These are phyloP conservation scores for Hydrolagus colliei DNA, from an alignment of 2,797 vertebrate genomes.

Conservation along the genomic window DNA sequence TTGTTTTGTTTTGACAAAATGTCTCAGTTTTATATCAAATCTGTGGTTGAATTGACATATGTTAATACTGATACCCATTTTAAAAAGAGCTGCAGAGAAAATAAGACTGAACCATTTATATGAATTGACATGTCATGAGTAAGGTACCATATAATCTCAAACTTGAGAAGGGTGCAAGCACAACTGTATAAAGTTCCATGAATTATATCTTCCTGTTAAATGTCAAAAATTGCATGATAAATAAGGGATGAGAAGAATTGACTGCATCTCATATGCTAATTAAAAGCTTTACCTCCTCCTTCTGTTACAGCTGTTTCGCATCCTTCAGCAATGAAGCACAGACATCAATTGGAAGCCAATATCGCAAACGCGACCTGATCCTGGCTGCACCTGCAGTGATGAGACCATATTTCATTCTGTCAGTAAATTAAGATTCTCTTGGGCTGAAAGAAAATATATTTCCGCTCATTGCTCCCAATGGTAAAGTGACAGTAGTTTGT, in stretches of 20 bases:
- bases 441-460: conserved; percentile 52
- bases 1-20: not conserved
- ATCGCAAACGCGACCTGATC: conserved; percentile 77
- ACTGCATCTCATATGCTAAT: conserved; percentile 82
- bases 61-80: not conserved
- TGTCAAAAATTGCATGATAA: conserved; percentile 43
- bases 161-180: not conserved
- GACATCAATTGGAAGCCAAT: conserved; percentile 82
- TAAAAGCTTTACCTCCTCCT: conserved; percentile 85
- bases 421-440: conserved; percentile 81
- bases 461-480: conserved; percentile 60
- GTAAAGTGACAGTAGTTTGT: conserved; percentile 59
- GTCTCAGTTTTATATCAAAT: not conserved
- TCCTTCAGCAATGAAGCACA: conserved; percentile 56
- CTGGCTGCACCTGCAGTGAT: conserved; percentile 69
- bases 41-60: not conserved
- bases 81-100: not conserved
- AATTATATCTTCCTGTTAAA: conserved; percentile 5
- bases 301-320: conserved; percentile 74
- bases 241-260: conserved; percentile 63
- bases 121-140: not conserved
- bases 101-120: not conserved
- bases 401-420: conserved; percentile 79
- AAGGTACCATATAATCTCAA: not conserved
- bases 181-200: not conserved